These are phyloP conservation scores for Cetonia aurata DNA, from an alignment of 2,888 invertebrate species.

Conservation along the genomic window DNA sequence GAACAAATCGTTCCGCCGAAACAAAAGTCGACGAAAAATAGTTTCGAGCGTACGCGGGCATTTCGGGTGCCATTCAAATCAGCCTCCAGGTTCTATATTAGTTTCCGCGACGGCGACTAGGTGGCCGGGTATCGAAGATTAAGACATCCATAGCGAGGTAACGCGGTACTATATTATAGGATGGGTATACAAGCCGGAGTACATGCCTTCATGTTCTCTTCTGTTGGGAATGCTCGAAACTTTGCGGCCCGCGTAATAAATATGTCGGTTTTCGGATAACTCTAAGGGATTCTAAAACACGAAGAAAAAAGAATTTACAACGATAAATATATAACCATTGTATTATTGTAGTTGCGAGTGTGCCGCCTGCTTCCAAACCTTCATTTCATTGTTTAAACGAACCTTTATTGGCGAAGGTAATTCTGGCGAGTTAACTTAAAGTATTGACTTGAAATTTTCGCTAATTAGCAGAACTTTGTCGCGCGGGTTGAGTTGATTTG, in stretches of 20 bases:
- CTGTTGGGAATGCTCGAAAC: conserved; percentile 46
- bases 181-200: conserved; percentile 59
- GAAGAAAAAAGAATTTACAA: not conserved
- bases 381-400: too few species aligned
- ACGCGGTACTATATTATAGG: conserved; percentile 60
- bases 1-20: conserved; percentile 53
- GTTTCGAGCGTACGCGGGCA: conserved; percentile 44
- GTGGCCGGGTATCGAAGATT: conserved; percentile 61
- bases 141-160: conserved; percentile 60
- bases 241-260: conserved; percentile 58
- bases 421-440: too few species aligned
- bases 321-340: not conserved
- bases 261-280: conserved; percentile 54
- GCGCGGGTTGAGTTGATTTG: too few species aligned
- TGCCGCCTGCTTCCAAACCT: too few species aligned
- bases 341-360: too few species aligned
- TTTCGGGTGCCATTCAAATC: conserved; percentile 38
- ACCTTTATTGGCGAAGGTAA: too few species aligned
- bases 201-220: conserved; percentile 57
- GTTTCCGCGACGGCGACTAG: conserved; percentile 52
- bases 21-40: conserved; percentile 50
- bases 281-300: conserved; percentile 5
- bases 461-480: too few species aligned
- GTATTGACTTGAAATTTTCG: too few species aligned
- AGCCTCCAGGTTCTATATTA: conserved; percentile 47